Conservation (phyloP, 2,888 invertebrate species). For the Gortyna flavago region DNA sequence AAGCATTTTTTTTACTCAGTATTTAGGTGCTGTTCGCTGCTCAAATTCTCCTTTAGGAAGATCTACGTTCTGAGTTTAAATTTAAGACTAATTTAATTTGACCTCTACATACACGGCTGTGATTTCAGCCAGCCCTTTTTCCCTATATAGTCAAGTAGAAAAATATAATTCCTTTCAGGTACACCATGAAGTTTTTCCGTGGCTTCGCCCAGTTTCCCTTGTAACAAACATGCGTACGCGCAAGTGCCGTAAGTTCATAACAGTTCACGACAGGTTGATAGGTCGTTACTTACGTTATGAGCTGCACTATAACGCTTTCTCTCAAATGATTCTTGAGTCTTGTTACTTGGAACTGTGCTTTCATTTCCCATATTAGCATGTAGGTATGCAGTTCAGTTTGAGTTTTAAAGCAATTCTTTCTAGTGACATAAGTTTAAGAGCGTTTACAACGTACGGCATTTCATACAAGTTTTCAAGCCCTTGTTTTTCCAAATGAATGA, state of each 20-base stretch:
- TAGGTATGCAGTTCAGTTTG: neutral
- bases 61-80: too few species aligned
- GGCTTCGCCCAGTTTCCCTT: conserved; percentile 43
- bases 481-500: too few species aligned
- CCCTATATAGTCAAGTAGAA: neutral
- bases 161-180: neutral
- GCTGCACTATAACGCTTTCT: conserved; percentile 46
- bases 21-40: too few species aligned
- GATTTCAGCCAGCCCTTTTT: neutral
- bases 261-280: conserved; percentile 55
- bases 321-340: conserved; percentile 21
- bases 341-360: conserved; percentile 44
- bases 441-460: too few species aligned
- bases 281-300: conserved; percentile 33
- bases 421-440: too few species aligned
- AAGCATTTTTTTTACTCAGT: too few species aligned
- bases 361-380: conserved; percentile 40
- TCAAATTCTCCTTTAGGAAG: too few species aligned
- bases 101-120: neutral
- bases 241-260: conserved; percentile 58
- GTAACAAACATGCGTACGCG: conserved; percentile 28
- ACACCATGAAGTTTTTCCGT: neutral
- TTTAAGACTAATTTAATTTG: neutral
- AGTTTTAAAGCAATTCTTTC: neutral
- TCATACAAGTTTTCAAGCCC: too few species aligned